phyloP scores from a whole-genome alignment of 2,113 vertebrate genomes.

The Panthera uncia region DNA sequence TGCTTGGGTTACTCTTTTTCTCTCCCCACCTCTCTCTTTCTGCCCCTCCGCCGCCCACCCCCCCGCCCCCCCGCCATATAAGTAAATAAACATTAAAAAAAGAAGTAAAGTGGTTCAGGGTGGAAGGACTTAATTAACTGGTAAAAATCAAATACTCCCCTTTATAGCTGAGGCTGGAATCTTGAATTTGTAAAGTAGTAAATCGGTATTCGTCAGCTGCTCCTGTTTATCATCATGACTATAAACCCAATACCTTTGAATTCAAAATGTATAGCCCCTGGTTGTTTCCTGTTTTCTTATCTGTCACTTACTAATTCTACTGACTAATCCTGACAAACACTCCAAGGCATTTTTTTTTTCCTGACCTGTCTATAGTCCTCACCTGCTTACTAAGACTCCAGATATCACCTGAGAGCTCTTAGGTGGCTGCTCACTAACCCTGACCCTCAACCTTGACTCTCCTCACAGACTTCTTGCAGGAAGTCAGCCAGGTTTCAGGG shows the following conservation, averaged over 20 bases:
- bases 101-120: not conserved
- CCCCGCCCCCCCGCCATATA: too few relatives aligned
- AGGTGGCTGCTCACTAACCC: not conserved
- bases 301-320: not conserved
- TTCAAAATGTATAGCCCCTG: not conserved
- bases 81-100: too few relatives aligned
- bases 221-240: not conserved
- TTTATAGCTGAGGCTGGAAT: not conserved
- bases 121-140: not conserved
- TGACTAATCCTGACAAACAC: conserved; percentile 34
- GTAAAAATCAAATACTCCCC: not conserved
- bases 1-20: too few relatives aligned
- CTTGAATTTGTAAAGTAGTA: not conserved
- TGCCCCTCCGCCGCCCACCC: too few relatives aligned
- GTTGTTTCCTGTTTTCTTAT: conserved; percentile 37
- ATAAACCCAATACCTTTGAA: not conserved
- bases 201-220: not conserved
- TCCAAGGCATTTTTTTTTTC: not conserved
- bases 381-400: conserved; percentile 47
- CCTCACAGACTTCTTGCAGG: not conserved
- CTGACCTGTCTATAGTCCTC: not conserved
- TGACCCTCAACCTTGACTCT: not conserved
- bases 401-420: not conserved
- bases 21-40: too few relatives aligned
- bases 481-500: conserved; percentile 61